Conservation (phyloP, 2,888 invertebrate genomes). For the Conomelus anceps region DNA sequence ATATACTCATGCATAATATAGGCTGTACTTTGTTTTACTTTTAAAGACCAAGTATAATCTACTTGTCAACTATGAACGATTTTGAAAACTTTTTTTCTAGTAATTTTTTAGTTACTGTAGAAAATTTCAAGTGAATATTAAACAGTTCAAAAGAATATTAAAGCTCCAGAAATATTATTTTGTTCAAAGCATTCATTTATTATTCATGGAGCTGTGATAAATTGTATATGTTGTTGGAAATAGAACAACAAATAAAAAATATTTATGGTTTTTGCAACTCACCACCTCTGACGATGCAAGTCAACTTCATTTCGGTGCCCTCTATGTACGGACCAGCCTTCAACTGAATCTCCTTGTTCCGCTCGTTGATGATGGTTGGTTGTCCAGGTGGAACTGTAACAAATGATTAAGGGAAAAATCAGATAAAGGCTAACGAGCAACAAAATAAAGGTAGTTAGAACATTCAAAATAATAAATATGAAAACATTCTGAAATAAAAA, state of each 20-base stretch:
- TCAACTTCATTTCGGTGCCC: slow-evolving; percentile 61
- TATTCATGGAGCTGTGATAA: too few species aligned
- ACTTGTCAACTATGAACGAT: too few species aligned
- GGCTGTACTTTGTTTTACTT: not conserved
- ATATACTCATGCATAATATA: not conserved
- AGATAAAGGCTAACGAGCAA: slow-evolving; percentile 25
- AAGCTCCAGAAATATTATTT: too few species aligned
- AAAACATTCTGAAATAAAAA: too few species aligned
- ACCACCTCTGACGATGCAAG: slow-evolving; percentile 73
- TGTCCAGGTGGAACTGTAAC: slow-evolving; percentile 65
- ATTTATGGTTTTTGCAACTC: slow-evolving; percentile 39
- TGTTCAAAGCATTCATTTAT: too few species aligned
- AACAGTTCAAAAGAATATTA: too few species aligned
- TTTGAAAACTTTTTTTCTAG: too few species aligned
- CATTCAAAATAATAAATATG: too few species aligned
- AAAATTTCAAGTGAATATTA: too few species aligned
- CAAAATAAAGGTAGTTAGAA: not conserved
- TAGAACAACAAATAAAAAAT: not conserved
- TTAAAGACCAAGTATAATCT: too few species aligned
- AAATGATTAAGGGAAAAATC: too few species aligned
- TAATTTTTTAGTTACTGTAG: too few species aligned
- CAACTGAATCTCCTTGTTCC: slow-evolving; percentile 54
- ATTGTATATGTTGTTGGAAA: not conserved
- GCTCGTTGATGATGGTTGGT: slow-evolving; percentile 64
- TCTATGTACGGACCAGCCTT: slow-evolving; percentile 68